Evolutionary conservation across 1,140 invertebrate genomes (phyloP).

Genomic region (Cherax quadricarinatus): DNA sequence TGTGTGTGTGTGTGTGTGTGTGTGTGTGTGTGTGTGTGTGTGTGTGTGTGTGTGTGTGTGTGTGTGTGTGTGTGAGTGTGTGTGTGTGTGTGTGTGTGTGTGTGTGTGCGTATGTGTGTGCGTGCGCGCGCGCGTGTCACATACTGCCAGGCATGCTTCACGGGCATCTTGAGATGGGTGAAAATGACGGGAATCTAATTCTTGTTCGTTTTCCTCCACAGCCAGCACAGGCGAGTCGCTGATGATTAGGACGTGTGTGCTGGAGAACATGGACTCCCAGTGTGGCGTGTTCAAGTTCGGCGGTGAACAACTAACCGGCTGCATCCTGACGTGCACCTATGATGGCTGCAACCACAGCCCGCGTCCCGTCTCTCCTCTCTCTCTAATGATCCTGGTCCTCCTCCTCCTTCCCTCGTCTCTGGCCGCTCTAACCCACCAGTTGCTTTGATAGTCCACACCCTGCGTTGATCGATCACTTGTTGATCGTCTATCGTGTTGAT

Average conservation of each 20-base stretch:
- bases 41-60: too few species aligned
- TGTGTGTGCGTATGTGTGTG: too few species aligned
- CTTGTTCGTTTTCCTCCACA: slow-evolving; percentile 31
- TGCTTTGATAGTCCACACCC: neutral
- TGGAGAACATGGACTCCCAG: slow-evolving; percentile 81
- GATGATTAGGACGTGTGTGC: slow-evolving; percentile 79
- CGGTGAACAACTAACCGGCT: slow-evolving; percentile 78
- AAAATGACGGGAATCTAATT: too few species aligned
- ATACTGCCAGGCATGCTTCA: too few species aligned
- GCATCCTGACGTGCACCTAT: slow-evolving; percentile 80
- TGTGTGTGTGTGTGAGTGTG: too few species aligned
- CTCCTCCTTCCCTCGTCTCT: neutral
- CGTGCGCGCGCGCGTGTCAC: too few species aligned
- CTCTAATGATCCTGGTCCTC: neutral
- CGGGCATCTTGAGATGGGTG: too few species aligned
- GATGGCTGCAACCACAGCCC: slow-evolving; percentile 78
- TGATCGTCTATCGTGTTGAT: neutral
- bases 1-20: too few species aligned
- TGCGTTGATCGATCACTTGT: neutral
- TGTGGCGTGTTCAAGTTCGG: slow-evolving; percentile 79
- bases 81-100: too few species aligned
- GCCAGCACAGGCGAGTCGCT: slow-evolving; percentile 76
- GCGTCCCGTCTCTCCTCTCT: neutral
- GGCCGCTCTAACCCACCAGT: neutral
- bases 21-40: too few species aligned